A percentile compares a stretch with the other conserved stretches of the same genome.
Conservation (phyloP, 2,888 invertebrate genomes). For the Agonopterix alstromeriana region DNA sequence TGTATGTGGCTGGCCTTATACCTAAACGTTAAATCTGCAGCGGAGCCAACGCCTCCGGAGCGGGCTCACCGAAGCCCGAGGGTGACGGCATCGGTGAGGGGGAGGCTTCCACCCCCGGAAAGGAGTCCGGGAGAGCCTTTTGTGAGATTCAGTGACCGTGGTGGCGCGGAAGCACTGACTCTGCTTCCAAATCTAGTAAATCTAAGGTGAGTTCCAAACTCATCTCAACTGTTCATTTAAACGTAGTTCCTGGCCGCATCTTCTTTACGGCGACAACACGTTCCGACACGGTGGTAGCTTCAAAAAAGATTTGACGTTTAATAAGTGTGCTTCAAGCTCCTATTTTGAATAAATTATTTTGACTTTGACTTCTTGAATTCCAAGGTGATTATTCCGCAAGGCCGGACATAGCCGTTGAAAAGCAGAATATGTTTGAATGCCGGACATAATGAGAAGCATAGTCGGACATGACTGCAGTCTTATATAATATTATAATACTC, state of each 20-base stretch:
- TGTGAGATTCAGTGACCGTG: slow-evolving; percentile 80
- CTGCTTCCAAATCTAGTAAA: slow-evolving; percentile 73
- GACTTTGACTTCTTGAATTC: too few relatives aligned
- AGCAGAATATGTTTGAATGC: neutral
- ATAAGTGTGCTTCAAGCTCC: too few relatives aligned
- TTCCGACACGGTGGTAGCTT: too few relatives aligned
- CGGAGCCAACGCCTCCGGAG: slow-evolving; percentile 47
- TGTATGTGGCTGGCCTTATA: too few relatives aligned
- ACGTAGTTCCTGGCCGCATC: too few relatives aligned
- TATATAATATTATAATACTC: too few relatives aligned
- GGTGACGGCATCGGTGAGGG: slow-evolving; percentile 43
- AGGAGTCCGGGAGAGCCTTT: slow-evolving; percentile 72
- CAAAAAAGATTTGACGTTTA: too few relatives aligned
- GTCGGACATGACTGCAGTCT: too few relatives aligned
- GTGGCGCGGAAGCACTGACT: slow-evolving; percentile 74
- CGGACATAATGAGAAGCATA: too few relatives aligned
- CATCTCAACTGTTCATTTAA: too few relatives aligned
- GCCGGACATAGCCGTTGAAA: neutral
- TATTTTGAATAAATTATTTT: too few relatives aligned
- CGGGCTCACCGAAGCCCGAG: slow-evolving; percentile 55
- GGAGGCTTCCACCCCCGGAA: slow-evolving; percentile 56
- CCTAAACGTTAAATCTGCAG: slow-evolving; percentile 21
- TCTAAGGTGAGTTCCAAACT: slow-evolving; percentile 45
- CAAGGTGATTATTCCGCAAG: neutral
- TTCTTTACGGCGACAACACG: too few relatives aligned